Conservation (phyloP, 2,797 vertebrate species). For the Gallinago stenura region DNA sequence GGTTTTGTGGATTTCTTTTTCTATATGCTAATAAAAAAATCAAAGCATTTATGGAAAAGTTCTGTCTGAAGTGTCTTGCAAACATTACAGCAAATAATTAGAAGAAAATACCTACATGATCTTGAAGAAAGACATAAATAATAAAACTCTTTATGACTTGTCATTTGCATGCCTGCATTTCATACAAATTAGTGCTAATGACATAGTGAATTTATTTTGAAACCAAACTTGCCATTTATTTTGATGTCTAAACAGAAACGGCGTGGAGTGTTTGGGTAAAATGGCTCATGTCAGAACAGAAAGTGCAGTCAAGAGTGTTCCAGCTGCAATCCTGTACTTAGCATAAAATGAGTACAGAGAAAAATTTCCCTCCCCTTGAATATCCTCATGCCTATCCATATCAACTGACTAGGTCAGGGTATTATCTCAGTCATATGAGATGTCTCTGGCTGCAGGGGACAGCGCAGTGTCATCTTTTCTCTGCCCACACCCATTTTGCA, state of each 20-base stretch:
- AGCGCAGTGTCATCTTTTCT: neutral
- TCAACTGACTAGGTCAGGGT: neutral
- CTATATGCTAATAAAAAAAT: neutral
- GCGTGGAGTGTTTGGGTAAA: neutral
- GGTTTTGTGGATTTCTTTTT: neutral
- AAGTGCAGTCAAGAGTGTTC: neutral
- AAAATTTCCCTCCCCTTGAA: neutral
- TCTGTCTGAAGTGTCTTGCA: neutral
- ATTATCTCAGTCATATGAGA: neutral
- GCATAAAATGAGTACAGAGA: neutral
- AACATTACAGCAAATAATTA: neutral
- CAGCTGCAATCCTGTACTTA: neutral
- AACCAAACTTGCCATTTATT: neutral
- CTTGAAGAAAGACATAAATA: neutral
- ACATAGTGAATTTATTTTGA: neutral
- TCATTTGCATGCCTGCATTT: neutral
- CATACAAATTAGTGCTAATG: neutral
- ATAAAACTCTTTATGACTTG: neutral
- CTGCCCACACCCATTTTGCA: neutral
- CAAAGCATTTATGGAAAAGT: neutral
- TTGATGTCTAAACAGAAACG: conserved; percentile 4
- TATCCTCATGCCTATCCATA: neutral
- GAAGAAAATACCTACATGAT: neutral
- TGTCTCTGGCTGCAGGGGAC: neutral
- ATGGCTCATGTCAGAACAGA: neutral